Conservation (phyloP, 2,113 vertebrate genomes). For the Gnathonemus echidnorhynchus region DNA sequence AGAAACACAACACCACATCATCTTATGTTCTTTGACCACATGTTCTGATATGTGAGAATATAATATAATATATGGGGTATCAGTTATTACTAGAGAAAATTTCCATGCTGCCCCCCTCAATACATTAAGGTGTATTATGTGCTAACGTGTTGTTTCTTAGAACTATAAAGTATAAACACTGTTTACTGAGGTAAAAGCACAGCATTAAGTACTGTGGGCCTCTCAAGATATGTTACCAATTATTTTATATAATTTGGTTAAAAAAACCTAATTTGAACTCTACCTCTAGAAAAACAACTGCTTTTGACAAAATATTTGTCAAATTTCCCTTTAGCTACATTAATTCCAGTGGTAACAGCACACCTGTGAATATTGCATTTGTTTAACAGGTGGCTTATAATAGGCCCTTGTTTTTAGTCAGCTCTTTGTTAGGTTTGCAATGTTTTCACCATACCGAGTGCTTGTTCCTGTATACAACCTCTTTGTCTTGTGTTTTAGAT, state of each 20-base stretch:
- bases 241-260: neutral
- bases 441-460: neutral
- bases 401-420: neutral
- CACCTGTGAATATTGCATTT: neutral
- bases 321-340: neutral
- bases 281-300: neutral
- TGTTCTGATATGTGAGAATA: neutral
- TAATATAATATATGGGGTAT: neutral
- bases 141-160: neutral
- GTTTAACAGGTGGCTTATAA: neutral
- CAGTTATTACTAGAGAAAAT: neutral
- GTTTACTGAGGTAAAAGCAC: neutral
- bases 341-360: neutral
- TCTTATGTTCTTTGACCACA: neutral
- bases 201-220: neutral
- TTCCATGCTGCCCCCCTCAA: neutral
- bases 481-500: neutral
- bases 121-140: neutral
- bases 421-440: neutral
- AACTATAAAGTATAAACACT: neutral
- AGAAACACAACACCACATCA: neutral
- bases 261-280: neutral
- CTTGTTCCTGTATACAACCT: neutral
- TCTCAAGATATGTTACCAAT: neutral
- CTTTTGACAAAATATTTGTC: neutral